These are phyloP conservation scores for Petrophora chlorosata DNA, from an alignment of 2,888 invertebrate genomes.

Conservation along the genomic window DNA sequence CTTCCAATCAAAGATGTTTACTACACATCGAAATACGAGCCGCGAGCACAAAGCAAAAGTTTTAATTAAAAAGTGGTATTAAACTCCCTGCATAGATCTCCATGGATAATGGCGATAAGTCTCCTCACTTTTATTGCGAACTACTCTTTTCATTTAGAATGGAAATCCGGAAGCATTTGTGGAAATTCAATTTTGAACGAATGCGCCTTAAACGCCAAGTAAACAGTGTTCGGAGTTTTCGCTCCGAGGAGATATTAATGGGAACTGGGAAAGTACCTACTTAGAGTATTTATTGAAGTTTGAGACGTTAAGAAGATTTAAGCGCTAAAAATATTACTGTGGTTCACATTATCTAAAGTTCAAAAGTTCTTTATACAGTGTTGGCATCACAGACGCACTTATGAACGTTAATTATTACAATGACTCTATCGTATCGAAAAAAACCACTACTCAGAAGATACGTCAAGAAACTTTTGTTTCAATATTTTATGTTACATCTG, in stretches of 20 bases:
- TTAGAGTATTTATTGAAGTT: no score
- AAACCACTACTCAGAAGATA: no score
- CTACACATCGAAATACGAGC: not conserved
- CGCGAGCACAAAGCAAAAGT: constrained; percentile 8
- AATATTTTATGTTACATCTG: no score
- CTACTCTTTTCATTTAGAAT: constrained; percentile 30
- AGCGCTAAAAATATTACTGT: no score
- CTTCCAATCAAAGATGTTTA: constrained; percentile 7
- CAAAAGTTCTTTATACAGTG: no score
- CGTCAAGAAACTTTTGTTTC: no score
- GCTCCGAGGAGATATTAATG: constrained; percentile 1
- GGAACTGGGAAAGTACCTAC: not conserved
- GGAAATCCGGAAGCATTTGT: constrained; percentile 21
- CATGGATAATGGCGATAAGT: constrained; percentile 24
- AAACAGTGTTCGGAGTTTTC: constrained; percentile 9
- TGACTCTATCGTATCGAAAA: no score
- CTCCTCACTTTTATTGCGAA: constrained; percentile 27
- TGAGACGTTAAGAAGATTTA: no score
- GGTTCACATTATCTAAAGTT: no score
- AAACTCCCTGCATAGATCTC: constrained; percentile 20
- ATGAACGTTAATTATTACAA: no score
- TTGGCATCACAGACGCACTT: no score
- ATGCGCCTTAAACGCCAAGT: constrained; percentile 5
- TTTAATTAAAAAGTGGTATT: constrained; percentile 26
- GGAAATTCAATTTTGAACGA: constrained; percentile 25